phyloP scores from a whole-genome alignment of 2,113 vertebrate genomes.

The Gopherus evgoodei region DNA sequence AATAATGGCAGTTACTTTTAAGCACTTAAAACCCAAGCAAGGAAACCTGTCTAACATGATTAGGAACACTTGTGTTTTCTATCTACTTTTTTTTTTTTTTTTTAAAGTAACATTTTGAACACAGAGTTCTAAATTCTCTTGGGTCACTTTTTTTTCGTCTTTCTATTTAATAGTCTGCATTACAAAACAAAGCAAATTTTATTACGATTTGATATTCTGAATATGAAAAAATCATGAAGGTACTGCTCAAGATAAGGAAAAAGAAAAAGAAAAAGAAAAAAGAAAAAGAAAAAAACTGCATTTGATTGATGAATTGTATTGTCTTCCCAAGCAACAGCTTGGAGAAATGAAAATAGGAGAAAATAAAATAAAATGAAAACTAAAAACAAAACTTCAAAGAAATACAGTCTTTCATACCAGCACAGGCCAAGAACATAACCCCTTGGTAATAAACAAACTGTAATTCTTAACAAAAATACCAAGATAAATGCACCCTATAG shows the following conservation, averaged over 20 bases:
- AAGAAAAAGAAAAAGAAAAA: not conserved
- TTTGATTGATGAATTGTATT: not conserved
- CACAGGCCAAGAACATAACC: not conserved
- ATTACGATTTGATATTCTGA: not conserved
- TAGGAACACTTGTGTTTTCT: not conserved
- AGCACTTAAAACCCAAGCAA: not conserved
- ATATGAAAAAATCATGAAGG: not conserved
- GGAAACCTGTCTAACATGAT: not conserved
- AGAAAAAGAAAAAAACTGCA: not conserved
- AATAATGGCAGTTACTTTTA: not conserved
- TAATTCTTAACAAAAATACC: not conserved
- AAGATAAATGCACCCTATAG: not conserved
- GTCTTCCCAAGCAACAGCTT: not conserved
- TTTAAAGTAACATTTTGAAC: not conserved
- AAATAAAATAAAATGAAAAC: not conserved
- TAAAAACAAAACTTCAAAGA: not conserved
- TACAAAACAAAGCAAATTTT: not conserved
- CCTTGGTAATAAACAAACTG: not conserved
- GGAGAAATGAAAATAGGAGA: not conserved
- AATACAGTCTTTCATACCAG: not conserved
- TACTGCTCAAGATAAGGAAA: not conserved
- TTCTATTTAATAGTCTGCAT: not conserved
- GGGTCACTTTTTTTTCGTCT: not conserved
- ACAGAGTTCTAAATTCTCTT: not conserved
- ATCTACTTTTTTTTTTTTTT: no score